phyloP scores from a whole-genome alignment of 2,113 vertebrate genomes.

The Sigmodon hispidus region DNA sequence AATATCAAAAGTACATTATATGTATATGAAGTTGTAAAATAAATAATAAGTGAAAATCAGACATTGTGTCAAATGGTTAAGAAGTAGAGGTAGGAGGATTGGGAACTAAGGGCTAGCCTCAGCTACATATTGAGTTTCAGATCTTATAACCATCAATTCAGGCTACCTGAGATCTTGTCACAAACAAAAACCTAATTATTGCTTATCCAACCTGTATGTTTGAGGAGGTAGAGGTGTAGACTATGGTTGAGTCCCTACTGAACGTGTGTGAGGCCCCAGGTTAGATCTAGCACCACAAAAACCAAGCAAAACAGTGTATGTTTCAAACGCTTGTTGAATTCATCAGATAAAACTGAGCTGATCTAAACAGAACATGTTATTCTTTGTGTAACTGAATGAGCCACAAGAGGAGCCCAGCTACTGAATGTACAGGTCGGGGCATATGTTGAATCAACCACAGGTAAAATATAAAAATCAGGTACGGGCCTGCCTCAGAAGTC shows the following conservation, averaged over 20 bases:
- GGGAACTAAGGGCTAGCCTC: neutral
- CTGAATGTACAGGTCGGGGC: neutral
- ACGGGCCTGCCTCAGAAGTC: constrained; percentile 11
- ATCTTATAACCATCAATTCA: neutral
- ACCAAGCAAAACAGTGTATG: neutral
- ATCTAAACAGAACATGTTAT: neutral
- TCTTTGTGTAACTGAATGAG: neutral
- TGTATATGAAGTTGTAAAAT: neutral
- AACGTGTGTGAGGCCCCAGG: neutral
- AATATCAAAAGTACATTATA: neutral
- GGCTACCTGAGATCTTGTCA: neutral
- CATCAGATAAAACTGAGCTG: neutral
- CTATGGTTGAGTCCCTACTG: neutral
- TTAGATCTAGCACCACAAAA: neutral
- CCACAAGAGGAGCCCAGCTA: neutral
- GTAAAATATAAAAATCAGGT: constrained; percentile 27
- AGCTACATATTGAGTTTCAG: neutral
- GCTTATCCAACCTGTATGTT: neutral
- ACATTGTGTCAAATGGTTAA: neutral
- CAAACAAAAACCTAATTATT: neutral
- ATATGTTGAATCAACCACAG: neutral
- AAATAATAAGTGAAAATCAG: neutral
- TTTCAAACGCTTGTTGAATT: neutral
- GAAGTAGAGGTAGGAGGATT: neutral
- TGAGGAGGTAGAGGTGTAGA: neutral